A percentile compares a stretch with the other conserved stretches of the same genome.
These are phyloP conservation scores for Mythimna ferrago DNA, from an alignment of 2,888 invertebrate species.

Conservation along the genomic window DNA sequence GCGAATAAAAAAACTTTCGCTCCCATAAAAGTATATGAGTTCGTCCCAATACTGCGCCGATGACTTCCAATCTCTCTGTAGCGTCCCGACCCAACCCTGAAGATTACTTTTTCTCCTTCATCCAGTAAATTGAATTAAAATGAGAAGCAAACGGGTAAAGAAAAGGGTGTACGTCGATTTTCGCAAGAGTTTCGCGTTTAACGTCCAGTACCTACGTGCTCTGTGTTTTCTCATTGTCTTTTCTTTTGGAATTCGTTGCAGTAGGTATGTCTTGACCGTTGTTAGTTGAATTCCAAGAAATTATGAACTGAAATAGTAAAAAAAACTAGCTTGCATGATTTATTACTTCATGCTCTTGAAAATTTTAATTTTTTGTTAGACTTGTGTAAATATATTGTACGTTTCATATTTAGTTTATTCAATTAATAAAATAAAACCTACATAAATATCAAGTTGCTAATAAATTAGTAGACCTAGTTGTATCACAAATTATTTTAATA, in stretches of 20 bases:
- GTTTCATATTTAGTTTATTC: not conserved
- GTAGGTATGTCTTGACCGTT: not conserved
- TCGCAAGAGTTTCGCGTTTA: constrained; percentile 81
- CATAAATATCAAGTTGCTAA: not conserved
- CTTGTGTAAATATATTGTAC: not conserved
- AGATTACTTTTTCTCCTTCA: constrained; percentile 89
- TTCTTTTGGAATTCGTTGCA: constrained; percentile 42
- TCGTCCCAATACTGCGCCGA: constrained; percentile 89
- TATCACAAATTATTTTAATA: not conserved
- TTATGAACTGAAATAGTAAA: no score
- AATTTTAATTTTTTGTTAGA: not conserved
- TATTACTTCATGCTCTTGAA: not conserved
- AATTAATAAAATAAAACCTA: not conserved
- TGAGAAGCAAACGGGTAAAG: constrained; percentile 88
- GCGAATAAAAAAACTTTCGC: constrained; percentile 88
- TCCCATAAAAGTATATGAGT: constrained; percentile 89
- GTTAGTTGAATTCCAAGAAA: no score
- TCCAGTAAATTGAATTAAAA: constrained; percentile 90
- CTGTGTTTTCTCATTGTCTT: constrained; percentile 69
- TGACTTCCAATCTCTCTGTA: constrained; percentile 89
- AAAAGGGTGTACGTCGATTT: constrained; percentile 86
- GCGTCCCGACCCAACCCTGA: constrained; percentile 87
- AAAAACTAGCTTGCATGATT: not conserved
- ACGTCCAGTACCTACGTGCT: constrained; percentile 72
- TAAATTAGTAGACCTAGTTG: not conserved